Evolutionary conservation across 2,797 vertebrate genomes (phyloP).

Genomic region (Urocyon cinereoargenteus): DNA sequence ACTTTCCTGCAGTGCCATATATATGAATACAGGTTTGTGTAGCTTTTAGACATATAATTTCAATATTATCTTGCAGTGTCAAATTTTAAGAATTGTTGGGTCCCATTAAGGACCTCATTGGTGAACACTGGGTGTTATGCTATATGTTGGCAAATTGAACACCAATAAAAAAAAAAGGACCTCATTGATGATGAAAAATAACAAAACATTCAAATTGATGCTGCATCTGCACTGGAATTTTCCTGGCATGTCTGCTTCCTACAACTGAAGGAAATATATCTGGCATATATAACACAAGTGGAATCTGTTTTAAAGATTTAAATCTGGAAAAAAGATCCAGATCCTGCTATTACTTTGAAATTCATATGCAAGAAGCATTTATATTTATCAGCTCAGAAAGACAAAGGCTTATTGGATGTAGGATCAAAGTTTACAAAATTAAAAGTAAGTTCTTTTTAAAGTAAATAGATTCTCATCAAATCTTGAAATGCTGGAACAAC

Average conservation of each 20-base stretch:
- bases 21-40: background rate
- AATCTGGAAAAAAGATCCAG: background rate
- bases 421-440: constrained; percentile 45
- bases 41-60: background rate
- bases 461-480: background rate
- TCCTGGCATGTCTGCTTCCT: background rate
- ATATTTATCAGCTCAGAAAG: background rate
- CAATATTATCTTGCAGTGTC: background rate
- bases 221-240: background rate
- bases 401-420: background rate
- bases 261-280: background rate
- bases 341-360: background rate
- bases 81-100: background rate
- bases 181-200: background rate
- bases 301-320: constrained; percentile 21
- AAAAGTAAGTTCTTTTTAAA: background rate
- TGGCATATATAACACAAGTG: background rate
- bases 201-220: constrained; percentile 1
- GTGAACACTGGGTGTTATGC: no score
- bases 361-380: background rate
- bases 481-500: constrained; percentile 19
- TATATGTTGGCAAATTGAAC: no score
- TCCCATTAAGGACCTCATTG: background rate
- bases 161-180: background rate
- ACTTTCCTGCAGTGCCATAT: background rate